Percentiles rank a stretch among this genome's conserved stretches.
phyloP scores from a whole-genome alignment of 2,113 vertebrate genomes.

The Phalacrocorax carbo region DNA sequence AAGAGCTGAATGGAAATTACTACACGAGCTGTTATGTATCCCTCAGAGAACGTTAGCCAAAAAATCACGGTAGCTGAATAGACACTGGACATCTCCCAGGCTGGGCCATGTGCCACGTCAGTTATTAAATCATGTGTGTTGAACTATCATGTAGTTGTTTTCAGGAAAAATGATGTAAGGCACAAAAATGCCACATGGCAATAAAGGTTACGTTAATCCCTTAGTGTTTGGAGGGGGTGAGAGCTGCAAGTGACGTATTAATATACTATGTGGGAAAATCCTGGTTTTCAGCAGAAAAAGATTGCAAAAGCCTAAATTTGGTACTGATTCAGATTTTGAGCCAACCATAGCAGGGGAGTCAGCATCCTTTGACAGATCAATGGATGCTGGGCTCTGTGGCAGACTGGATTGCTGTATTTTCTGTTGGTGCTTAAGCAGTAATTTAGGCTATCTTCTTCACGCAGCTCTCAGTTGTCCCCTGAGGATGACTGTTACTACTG shows the following conservation, averaged over 20 bases:
- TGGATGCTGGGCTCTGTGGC: neutral
- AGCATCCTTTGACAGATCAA: neutral
- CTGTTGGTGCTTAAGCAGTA: neutral
- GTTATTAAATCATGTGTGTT: neutral
- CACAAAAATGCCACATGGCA: neutral
- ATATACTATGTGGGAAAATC: neutral
- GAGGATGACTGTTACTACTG: neutral
- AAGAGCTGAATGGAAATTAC: neutral
- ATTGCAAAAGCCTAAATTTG: slow-evolving; percentile 3
- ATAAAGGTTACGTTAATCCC: neutral
- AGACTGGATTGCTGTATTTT: neutral
- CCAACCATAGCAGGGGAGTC: neutral
- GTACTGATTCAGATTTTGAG: neutral
- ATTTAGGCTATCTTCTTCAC: neutral
- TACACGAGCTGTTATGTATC: neutral
- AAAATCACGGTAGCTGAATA: neutral
- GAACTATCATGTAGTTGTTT: neutral
- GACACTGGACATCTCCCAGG: neutral
- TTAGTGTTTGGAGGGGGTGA: neutral
- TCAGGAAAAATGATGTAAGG: slow-evolving; percentile 14
- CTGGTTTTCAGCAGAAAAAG: neutral
- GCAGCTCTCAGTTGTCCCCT: neutral
- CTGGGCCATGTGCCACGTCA: neutral
- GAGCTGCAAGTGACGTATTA: neutral
- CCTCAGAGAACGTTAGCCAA: neutral